A percentile compares a stretch with the other conserved stretches of the same genome.
Evolutionary conservation across 2,797 vertebrate species (phyloP).

Genomic region (Periophthalmus magnuspinnatus): DNA sequence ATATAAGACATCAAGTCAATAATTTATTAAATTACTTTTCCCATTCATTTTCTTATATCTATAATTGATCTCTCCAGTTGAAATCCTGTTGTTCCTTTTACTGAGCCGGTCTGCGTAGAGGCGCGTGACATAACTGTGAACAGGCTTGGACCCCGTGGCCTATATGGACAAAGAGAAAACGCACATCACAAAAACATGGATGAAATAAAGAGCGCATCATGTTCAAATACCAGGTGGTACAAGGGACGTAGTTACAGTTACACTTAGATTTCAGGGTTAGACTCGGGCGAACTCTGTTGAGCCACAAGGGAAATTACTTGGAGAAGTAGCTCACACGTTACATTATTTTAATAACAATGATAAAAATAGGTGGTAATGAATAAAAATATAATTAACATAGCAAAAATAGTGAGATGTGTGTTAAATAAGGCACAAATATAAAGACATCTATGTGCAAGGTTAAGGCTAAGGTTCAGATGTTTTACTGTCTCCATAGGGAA

Average conservation of each 20-base stretch:
- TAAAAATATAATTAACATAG: too few species aligned
- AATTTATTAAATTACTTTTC: constrained; percentile 87
- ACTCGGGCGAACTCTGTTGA: not conserved
- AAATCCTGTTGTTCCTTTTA: constrained; percentile 86
- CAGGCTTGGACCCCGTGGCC: constrained; percentile 46
- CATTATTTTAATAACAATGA: too few species aligned
- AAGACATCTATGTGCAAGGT: too few species aligned
- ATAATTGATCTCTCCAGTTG: constrained; percentile 88
- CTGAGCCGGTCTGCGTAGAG: constrained; percentile 75
- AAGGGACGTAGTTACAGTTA: not conserved
- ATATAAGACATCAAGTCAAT: constrained; percentile 87
- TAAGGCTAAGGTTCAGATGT: too few species aligned
- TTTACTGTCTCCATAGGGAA: too few species aligned
- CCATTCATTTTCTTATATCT: constrained; percentile 87
- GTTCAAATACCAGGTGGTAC: not conserved
- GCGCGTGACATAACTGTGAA: constrained; percentile 78
- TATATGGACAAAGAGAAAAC: constrained; percentile 1
- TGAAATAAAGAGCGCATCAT: not conserved
- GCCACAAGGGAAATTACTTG: not conserved
- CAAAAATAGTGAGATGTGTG: too few species aligned
- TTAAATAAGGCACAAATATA: too few species aligned
- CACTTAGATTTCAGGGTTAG: not conserved
- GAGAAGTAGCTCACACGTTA: too few species aligned
- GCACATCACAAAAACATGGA: constrained; percentile 13
- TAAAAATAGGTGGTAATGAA: too few species aligned